Conservation (phyloP, 2,888 invertebrate species). For the Xestia xanthographa region DNA sequence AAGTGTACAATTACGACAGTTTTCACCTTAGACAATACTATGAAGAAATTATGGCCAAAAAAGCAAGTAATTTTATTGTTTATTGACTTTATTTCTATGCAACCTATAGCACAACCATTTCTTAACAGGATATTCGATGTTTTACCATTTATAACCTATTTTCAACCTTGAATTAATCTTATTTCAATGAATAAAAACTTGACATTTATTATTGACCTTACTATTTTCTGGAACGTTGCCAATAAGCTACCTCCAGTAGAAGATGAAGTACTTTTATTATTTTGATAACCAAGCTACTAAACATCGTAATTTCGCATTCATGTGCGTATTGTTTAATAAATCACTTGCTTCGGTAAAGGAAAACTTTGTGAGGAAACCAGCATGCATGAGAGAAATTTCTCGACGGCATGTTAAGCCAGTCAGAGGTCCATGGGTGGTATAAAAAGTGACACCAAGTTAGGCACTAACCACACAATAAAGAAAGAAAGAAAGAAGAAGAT, state of each 20-base stretch:
- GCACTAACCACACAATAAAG: too few relatives aligned
- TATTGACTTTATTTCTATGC: neutral
- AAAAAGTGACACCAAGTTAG: too few relatives aligned
- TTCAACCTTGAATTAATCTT: neutral
- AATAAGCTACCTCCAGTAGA: neutral
- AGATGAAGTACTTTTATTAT: neutral
- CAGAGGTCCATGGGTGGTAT: too few relatives aligned
- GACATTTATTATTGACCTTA: neutral
- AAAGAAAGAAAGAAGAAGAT: too few relatives aligned
- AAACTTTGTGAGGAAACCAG: too few relatives aligned
- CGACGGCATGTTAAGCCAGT: too few relatives aligned
- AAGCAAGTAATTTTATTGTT: slow-evolving; percentile 70
- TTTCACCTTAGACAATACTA: slow-evolving; percentile 80
- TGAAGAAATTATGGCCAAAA: slow-evolving; percentile 80
- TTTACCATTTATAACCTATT: neutral
- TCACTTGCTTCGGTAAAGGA: too few relatives aligned
- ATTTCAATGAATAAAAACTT: slow-evolving; percentile 5
- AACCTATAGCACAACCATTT: neutral
- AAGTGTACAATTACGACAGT: slow-evolving; percentile 76
- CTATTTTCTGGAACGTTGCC: neutral
- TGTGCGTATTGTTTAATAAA: too few relatives aligned
- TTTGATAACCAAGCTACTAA: neutral
- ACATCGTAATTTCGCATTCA: neutral
- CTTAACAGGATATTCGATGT: neutral
- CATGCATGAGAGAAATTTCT: too few relatives aligned